phyloP scores from a whole-genome alignment of 2,113 vertebrate species.

The Phalacrocorax brasilianus region DNA sequence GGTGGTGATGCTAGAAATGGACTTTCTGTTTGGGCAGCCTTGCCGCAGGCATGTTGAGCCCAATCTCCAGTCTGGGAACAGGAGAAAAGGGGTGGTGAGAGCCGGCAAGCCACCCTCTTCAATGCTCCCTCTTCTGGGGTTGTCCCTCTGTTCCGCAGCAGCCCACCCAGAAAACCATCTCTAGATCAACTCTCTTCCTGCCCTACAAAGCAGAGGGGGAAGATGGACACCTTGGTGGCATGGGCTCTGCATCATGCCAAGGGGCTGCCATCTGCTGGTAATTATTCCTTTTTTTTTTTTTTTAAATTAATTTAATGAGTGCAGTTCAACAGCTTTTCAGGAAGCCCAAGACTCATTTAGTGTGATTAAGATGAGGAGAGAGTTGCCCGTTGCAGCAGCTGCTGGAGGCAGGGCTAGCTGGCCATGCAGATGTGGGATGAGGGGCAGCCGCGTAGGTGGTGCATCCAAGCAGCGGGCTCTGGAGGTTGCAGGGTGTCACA shows the following conservation, averaged over 20 bases:
- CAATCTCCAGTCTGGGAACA: not conserved
- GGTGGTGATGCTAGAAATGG: not conserved
- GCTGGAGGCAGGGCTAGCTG: not conserved
- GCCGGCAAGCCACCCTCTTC: not conserved
- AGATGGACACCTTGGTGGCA: not conserved
- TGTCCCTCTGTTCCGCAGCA: not conserved
- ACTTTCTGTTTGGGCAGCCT: not conserved
- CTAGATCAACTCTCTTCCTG: not conserved
- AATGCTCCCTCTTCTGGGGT: not conserved
- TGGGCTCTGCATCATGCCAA: not conserved
- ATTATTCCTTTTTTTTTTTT: not conserved
- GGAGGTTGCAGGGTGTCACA: not conserved
- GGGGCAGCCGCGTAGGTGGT: fast-evolving
- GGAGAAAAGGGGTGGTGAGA: not conserved
- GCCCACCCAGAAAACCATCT: not conserved
- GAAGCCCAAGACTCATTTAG: not conserved
- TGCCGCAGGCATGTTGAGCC: not conserved
- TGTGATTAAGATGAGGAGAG: not conserved
- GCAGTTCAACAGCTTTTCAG: not conserved
- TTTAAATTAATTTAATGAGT: not conserved
- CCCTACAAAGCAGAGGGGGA: not conserved
- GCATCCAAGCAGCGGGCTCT: fast-evolving
- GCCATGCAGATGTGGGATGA: fast-evolving
- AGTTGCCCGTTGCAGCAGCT: not conserved
- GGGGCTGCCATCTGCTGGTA: not conserved